Evolutionary conservation across 2,888 invertebrate genomes (phyloP), one percentile per base, ranked within the genome.

Genomic region (Galerucella calmariensis): DNA sequence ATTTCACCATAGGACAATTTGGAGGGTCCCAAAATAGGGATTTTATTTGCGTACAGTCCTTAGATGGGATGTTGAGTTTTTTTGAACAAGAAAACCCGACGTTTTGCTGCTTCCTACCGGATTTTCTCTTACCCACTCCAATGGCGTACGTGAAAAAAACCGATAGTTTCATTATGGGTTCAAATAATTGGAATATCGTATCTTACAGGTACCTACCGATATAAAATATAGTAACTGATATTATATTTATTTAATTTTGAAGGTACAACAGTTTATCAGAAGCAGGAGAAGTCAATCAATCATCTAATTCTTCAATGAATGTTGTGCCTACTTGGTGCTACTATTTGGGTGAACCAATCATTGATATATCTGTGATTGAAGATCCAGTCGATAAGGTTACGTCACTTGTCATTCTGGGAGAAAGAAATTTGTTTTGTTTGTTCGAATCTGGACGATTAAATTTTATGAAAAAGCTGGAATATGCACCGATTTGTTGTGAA

Each of bases 41-140:
- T 86, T 96, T 97, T 82, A 90, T 97, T 74, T 97, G 97, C 85
- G 92, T 98, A 24, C 96, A 97, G 85, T 95, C 95, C 48, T 88
- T 98, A 82, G 97, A 98, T 87, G 97, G 98, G 14, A 92, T 94
- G 69, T 86, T 98, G 20, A 92, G 94, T 72, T 95, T 99, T 85
- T 98, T 94, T 86, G 98, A 98, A 85, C 97, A 97, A 88, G 98
- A 98, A 87, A 93, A 94, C 71, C 95, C 94, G 85, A 90, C 94
- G 16, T 97, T 97, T 85, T 92, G 92, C 83, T 94, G 96, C 77
- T 91, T 92, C 80, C 90, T 98, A 79, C 93, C 94, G 1, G 93
- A 94, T 72, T 92, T 94, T 75, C 88, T 97, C 68, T 89, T 97
- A 74, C 98, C 98, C 0, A 94, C 94, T 20, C 95, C 96, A 0